Conservation (phyloP, 2,113 vertebrate genomes). For the Dicrurus megarhynchus region DNA sequence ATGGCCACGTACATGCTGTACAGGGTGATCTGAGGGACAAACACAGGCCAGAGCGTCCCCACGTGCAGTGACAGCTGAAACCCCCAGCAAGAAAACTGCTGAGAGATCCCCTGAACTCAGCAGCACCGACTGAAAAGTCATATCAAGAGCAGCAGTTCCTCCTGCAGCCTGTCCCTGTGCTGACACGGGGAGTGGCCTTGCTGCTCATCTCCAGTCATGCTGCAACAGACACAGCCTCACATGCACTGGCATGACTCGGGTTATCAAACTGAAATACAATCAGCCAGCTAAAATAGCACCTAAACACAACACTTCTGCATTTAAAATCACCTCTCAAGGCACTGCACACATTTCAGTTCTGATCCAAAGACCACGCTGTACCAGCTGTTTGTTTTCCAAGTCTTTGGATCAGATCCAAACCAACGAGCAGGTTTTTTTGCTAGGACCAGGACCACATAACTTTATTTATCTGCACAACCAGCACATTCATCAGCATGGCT, state of each 20-base stretch:
- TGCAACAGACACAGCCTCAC: background rate
- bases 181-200: background rate
- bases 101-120: background rate
- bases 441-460: background rate
- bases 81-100: accelerated
- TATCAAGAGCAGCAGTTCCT: background rate
- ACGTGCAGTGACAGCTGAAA: accelerated
- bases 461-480: background rate
- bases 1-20: constrained; percentile 98
- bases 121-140: background rate
- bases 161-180: background rate
- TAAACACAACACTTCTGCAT: background rate
- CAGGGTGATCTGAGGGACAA: constrained; percentile 77
- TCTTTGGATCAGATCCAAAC: background rate
- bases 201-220: background rate
- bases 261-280: background rate
- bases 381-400: background rate
- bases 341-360: background rate
- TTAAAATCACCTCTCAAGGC: background rate
- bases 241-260: background rate
- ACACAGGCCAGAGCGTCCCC: background rate
- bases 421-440: background rate
- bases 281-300: background rate
- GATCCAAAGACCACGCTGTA: background rate
- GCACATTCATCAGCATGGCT: background rate